These are phyloP conservation scores for Prunella himalayana DNA, from an alignment of 2,113 vertebrate species.

Conservation along the genomic window DNA sequence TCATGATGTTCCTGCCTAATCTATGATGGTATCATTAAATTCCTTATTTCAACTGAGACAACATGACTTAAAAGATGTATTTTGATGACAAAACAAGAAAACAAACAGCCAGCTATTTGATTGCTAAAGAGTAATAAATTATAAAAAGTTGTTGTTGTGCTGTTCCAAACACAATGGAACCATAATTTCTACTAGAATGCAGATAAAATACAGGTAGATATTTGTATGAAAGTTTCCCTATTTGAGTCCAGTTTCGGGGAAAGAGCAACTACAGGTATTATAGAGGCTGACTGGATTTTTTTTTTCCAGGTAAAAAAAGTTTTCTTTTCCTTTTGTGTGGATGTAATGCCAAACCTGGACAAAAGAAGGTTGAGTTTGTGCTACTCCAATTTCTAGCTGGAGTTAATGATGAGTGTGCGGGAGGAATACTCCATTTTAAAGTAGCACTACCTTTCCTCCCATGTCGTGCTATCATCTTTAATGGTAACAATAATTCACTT, in stretches of 20 bases:
- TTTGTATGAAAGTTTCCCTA: background rate
- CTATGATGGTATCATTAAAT: background rate
- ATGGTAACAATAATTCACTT: constrained; percentile 66
- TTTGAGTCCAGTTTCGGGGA: background rate
- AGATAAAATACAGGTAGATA: background rate
- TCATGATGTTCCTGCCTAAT: background rate
- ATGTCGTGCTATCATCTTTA: constrained; percentile 52
- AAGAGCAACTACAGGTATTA: background rate
- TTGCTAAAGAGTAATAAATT: background rate
- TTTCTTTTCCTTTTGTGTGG: background rate
- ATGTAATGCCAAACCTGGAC: background rate
- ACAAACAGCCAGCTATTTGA: background rate
- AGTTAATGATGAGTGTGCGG: background rate
- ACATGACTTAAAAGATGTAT: background rate
- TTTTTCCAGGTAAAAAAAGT: background rate
- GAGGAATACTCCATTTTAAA: constrained; percentile 45
- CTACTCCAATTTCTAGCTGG: constrained; percentile 1
- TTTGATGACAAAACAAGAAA: background rate
- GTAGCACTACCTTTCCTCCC: constrained; percentile 57
- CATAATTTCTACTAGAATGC: background rate
- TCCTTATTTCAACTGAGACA: background rate
- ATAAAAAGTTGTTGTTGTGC: background rate
- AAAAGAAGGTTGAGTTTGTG: background rate
- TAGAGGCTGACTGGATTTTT: background rate
- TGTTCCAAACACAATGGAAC: background rate